These are phyloP conservation scores for Phenganax marumi DNA, from an alignment of 92 coral and sea anemone genomes.

Conservation along the genomic window DNA sequence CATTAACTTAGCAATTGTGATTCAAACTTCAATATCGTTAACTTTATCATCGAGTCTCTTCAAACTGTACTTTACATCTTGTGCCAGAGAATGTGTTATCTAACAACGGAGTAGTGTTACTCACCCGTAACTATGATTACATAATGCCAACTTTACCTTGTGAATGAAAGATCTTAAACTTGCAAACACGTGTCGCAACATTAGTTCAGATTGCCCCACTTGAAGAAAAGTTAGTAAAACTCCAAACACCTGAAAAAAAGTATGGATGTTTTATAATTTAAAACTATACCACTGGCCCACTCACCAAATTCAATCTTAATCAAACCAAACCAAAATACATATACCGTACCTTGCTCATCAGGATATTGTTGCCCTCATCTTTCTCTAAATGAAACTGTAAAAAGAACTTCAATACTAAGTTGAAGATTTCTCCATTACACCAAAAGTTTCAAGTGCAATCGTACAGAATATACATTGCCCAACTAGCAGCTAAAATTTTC, in stretches of 20 bases:
- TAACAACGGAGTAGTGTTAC: too few species aligned
- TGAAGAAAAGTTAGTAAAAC: conserved; percentile 85
- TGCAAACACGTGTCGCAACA: conserved; percentile 96
- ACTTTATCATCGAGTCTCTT: too few species aligned
- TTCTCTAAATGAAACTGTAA: conserved; percentile 90
- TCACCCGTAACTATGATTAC: too few species aligned
- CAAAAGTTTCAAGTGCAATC: too few species aligned
- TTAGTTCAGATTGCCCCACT: conserved; percentile 88
- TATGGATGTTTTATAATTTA: not conserved
- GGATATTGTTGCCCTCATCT: conserved; percentile 90
- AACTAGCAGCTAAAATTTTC: not conserved
- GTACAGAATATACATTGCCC: too few species aligned
- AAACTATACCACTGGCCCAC: not conserved
- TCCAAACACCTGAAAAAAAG: conserved; percentile 69
- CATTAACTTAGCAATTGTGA: too few species aligned
- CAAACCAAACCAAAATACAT: not conserved
- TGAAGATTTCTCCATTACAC: too few species aligned
- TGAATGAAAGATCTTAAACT: conserved; percentile 91
- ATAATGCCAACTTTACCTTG: conserved; percentile 57
- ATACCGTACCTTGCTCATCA: conserved; percentile 83
- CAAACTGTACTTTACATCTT: too few species aligned
- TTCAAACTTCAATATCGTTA: too few species aligned
- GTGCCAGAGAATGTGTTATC: too few species aligned
- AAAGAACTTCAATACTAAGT: not conserved
- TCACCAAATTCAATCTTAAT: not conserved